A percentile compares a stretch with the other conserved stretches of the same genome.
phyloP scores from a whole-genome alignment of 1,140 invertebrate species.

The Drosophila littoralis region DNA sequence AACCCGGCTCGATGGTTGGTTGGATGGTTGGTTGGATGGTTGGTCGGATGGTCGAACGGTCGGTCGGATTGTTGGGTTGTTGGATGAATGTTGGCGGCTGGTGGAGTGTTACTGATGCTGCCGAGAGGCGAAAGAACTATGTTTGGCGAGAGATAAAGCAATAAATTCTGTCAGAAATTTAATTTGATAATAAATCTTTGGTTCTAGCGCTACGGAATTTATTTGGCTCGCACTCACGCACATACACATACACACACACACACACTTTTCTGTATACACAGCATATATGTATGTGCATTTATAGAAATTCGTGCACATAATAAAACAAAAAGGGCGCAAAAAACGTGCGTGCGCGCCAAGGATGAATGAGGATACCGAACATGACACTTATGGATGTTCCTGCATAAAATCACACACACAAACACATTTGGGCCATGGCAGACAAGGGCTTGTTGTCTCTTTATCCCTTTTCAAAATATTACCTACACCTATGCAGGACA shows the following conservation, averaged over 20 bases:
- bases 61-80: slow-evolving; percentile 52
- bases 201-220: slow-evolving; percentile 84
- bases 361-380: slow-evolving; percentile 83
- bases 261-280: slow-evolving; percentile 13
- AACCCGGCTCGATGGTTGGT: slow-evolving; percentile 34
- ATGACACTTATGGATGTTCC: slow-evolving; percentile 84
- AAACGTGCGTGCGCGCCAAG: slow-evolving; percentile 83
- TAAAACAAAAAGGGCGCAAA: slow-evolving; percentile 81
- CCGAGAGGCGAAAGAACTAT: slow-evolving; percentile 83
- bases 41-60: slow-evolving; percentile 45
- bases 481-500: slow-evolving; percentile 44
- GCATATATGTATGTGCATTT: slow-evolving; percentile 41
- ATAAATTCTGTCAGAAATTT: slow-evolving; percentile 85
- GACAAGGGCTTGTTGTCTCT: slow-evolving; percentile 42
- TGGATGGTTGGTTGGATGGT: slow-evolving; percentile 33
- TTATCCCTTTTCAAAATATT: slow-evolving; percentile 60
- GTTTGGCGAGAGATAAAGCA: slow-evolving; percentile 84
- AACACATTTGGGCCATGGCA: slow-evolving; percentile 6
- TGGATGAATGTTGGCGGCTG: slow-evolving; percentile 47
- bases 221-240: slow-evolving; percentile 76
- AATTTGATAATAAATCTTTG: slow-evolving; percentile 85
- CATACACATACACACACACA: slow-evolving; percentile 55
- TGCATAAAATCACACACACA: slow-evolving; percentile 39
- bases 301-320: slow-evolving; percentile 83
- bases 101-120: slow-evolving; percentile 57